Evolutionary conservation across 2,113 vertebrate species (phyloP), one percentile per base, ranked within the genome.

Genomic region (Erpornis zantholeuca): DNA sequence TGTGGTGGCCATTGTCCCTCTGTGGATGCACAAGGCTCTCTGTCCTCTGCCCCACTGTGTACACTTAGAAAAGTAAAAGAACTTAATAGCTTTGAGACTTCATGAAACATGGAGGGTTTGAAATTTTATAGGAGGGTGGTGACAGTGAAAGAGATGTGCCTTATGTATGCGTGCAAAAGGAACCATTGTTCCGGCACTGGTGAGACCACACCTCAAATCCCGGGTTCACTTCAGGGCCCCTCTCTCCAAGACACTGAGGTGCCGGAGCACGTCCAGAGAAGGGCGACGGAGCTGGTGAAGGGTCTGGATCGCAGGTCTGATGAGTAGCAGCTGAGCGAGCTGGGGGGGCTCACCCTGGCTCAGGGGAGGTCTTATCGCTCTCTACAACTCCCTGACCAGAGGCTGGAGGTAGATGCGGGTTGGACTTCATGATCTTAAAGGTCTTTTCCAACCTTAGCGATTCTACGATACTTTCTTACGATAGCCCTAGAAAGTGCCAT

Each of bases 151-250:
- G 44, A 47, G 22, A n/a, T 14, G 8, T 5, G 29, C 44, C 19
- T 21, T 12, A 8, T 2, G 7, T 1, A 2, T 10, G 15, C 0
- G 1, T 15, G 16, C 49, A 38, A 11, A 8, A 57, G 12, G 21
- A 36, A 52, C 28, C 36, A 14, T 17, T 44, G 44, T 4, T 44
- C 18, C 5, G 3, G 36, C 60, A 14, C 12, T 6, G 36, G 12
- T 9, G 36, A 38, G 19, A 23, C 23, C 45, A 29, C 28, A 24
- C 23, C 31, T 44, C 77, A 16, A 8, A 44, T 8, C 12, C 19
- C 1, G 53, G 18, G 10, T 7, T 59, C 60, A 66, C 40, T 36
- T 24, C 38, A n/a, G 36, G 23, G 19, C 15, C 28, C 10, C 23
- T 71, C 23, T 22, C 45, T n/a, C 23, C 38, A 17, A 10, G 28